Evolutionary conservation across 2,888 invertebrate species (phyloP), one percentile per base, ranked within the genome.

Genomic region (Dioctria rufipes): DNA sequence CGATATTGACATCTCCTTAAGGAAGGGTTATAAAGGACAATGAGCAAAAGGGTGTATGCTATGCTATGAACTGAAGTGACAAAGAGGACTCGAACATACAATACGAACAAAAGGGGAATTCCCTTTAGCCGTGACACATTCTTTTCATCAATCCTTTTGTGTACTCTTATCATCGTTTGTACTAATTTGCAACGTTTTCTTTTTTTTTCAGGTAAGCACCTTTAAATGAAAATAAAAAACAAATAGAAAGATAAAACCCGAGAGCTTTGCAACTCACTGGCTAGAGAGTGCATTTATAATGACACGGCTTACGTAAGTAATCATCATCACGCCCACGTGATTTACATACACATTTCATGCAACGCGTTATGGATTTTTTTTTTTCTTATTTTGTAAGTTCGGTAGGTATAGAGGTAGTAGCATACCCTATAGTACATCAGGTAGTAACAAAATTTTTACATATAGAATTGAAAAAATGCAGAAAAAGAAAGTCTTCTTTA

Each of bases 151-250:
- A 25, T 25, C 54, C 63, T 42, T 63, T 58, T 63, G 63, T 63
- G 43, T 63, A 63, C 49, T 46, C 63, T 63, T 77, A 37, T 77
- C 51, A 46, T 77, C 63, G 61, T 77, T 77, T 77, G 40, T 49
- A 77, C 77, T 77, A 77, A 77, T 77, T 77, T 77, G 77, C 51
- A 77, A 77, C 77, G 46, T 77, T 77, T 77, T 77, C 63, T 77
- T 63, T 77, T 37, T 69, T 77, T 63, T n/a, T 8, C 63, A 77
- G 77, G 77, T 77, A 60, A 42, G 60, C 63, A 63, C 63, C 25
- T 25, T 25, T 25, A 25, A 25, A 25, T 25, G 4, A 51, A 25
- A 25, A 25, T 25, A 2, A 25, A 25, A 25, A 25, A n/a, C n/a
- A n/a, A 25, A 25, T 25, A 25, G 11, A 54, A 1, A 54, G 6